Base-by-base conservation (phyloP, 2,797 vertebrate genomes). In the Oophaga sylvatica region DNA sequence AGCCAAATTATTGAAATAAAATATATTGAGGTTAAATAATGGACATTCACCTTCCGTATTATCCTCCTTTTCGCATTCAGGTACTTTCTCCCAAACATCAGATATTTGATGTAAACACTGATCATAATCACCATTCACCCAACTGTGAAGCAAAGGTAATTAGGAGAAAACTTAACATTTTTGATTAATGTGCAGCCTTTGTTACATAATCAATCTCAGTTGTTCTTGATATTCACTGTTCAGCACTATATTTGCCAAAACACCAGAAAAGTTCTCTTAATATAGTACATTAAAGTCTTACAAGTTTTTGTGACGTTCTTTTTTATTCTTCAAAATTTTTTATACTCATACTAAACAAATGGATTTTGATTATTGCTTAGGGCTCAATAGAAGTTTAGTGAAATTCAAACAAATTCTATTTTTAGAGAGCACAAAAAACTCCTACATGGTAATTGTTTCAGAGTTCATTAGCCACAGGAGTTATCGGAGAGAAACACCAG, bases 381-480 rank as follows among this genome's bases (percentile, higher is more conserved):
- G 80, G 84, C 83, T 67, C 60, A 81, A 77, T 10, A 81, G 31
- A 82, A n/a, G 53, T 80, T 81, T 90, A 88, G 89, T 84, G 82
- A 81, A 87, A 75, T 89, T 60, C 60, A 56, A 48, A 70, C 73
- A 80, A 60, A 87, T 85, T 90, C 31, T 73, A 1, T 91, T 91
- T 90, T 83, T 78, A 90, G 88, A 90, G n/a, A n/a, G 62, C 84
- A 81, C 85, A 88, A 57, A 35, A 84, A 68, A 75, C 60, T 56
- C 84, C 87, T 90, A 76, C 63, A 85, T 87, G 86, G 56, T 90
- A 92, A 90, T 92, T 90, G 85, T 86, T 89, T 86, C 71, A 62
- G 80, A 67, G 80, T 63, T 89, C 84, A 83, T 89, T 89, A 89
- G 65, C 73, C 63, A 83, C 62, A 22, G 84, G 84, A 89, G 62